Evolutionary conservation across 53 echinoderm and acorn worm genomes (phyloP).

Genomic region (Luidia sarsii): DNA sequence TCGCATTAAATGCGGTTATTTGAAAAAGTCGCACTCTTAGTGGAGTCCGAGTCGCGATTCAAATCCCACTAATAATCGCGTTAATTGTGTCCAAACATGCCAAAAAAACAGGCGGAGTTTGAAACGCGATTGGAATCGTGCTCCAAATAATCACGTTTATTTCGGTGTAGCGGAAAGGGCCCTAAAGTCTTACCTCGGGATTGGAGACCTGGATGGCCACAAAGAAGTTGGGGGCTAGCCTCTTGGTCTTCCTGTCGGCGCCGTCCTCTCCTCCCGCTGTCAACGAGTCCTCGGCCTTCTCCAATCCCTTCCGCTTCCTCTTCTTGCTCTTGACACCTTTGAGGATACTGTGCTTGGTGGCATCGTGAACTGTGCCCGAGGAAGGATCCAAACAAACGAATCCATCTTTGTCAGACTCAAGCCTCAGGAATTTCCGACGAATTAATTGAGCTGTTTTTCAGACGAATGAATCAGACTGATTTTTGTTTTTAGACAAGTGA

Average conservation of each 20-base stretch:
- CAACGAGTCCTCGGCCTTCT: constrained; percentile 60
- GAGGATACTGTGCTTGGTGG: constrained; percentile 40
- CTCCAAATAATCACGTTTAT: too few relatives aligned
- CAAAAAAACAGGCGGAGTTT: not conserved
- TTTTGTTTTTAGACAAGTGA: too few relatives aligned
- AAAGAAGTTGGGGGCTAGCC: constrained; percentile 96
- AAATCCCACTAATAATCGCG: too few relatives aligned
- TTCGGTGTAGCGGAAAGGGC: too few relatives aligned
- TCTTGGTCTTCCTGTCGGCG: constrained; percentile 78
- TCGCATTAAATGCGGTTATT: too few relatives aligned
- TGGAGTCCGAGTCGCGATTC: too few relatives aligned
- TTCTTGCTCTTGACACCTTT: constrained; percentile 86
- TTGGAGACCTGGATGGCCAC: constrained; percentile 92
- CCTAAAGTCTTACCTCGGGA: constrained; percentile 80
- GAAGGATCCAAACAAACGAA: not conserved
- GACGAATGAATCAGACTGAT: too few relatives aligned
- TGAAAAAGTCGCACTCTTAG: too few relatives aligned
- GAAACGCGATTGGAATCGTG: too few relatives aligned
- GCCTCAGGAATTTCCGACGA: too few relatives aligned
- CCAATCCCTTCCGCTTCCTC: constrained; percentile 76
- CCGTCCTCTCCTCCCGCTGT: constrained; percentile 57
- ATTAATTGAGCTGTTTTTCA: too few relatives aligned
- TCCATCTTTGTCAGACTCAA: too few relatives aligned
- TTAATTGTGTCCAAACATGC: not conserved
- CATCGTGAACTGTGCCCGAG: constrained; percentile 44